Percentiles rank a stretch among this genome's conserved stretches.
These are phyloP conservation scores for Caenorhabditis sp. DNA, from an alignment of 2,888 invertebrate species.

Conservation along the genomic window DNA sequence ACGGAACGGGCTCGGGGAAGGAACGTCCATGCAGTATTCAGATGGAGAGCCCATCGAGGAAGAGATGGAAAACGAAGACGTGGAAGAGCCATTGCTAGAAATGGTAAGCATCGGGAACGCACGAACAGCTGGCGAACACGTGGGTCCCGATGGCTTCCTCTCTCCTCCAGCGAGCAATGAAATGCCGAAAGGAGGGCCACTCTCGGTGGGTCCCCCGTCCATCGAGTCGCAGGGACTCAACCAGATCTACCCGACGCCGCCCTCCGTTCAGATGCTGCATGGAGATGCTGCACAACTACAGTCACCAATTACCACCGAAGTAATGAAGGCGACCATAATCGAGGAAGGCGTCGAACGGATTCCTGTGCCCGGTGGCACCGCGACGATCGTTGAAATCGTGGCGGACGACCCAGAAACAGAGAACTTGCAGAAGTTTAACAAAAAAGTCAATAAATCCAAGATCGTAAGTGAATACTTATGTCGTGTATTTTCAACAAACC, in stretches of 20 bases:
- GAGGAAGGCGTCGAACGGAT: conserved; percentile 38
- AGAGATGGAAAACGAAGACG: not conserved
- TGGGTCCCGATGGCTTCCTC: conserved; percentile 61
- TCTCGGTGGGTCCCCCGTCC: conserved; percentile 63
- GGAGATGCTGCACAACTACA: conserved; percentile 29
- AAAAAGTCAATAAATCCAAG: conserved; percentile 6
- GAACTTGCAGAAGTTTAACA: conserved; percentile 38
- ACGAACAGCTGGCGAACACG: conserved; percentile 30
- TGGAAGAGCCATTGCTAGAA: not conserved
- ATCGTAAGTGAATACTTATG: conserved; percentile 2
- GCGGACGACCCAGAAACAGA: conserved; percentile 25
- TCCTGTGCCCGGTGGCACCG: conserved; percentile 16
- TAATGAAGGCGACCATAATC: not conserved
- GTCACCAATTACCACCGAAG: conserved; percentile 28
- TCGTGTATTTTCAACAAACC: not conserved
- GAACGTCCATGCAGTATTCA: conserved; percentile 34
- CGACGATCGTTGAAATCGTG: conserved; percentile 15
- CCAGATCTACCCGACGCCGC: conserved; percentile 78
- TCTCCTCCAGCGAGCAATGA: conserved; percentile 77
- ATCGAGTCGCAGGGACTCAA: conserved; percentile 64
- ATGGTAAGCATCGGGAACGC: not conserved
- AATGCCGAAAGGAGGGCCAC: conserved; percentile 57
- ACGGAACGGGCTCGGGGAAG: conserved; percentile 40
- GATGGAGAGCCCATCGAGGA: conserved; percentile 23
- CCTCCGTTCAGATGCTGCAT: conserved; percentile 66